Evolutionary conservation across 2,888 invertebrate species (phyloP).

Genomic region (Temnothorax rugatulus): DNA sequence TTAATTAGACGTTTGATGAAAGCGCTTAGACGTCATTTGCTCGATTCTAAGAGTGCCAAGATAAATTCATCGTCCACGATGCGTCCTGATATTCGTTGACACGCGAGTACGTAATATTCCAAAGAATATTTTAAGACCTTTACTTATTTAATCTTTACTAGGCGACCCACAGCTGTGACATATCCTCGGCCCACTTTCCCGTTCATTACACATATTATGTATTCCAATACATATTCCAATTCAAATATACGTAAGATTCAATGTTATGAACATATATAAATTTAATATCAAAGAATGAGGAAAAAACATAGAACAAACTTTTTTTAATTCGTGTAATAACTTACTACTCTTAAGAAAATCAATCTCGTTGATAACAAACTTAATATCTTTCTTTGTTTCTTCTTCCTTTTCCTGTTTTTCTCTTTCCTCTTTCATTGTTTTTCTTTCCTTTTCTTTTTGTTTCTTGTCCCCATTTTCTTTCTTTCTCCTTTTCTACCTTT

Average conservation of each 20-base stretch:
- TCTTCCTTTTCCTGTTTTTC: background rate
- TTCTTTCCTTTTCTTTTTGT: background rate
- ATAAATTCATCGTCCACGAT: conserved; percentile 39
- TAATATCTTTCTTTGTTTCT: background rate
- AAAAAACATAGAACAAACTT: background rate
- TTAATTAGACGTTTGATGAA: conserved; percentile 13
- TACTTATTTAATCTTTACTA: conserved; percentile 46
- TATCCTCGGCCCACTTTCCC: conserved; percentile 45
- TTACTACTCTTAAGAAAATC: background rate
- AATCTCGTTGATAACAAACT: background rate
- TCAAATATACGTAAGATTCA: background rate
- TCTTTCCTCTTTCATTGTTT: background rate
- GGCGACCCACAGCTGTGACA: conserved; percentile 19
- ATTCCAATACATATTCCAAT: conserved; percentile 17
- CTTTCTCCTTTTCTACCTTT: background rate
- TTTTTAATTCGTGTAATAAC: background rate
- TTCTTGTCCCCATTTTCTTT: background rate
- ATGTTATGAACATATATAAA: background rate
- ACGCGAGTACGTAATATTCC: conserved; percentile 31
- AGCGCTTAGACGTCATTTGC: conserved; percentile 19
- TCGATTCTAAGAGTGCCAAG: conserved; percentile 37
- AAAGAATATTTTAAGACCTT: conserved; percentile 51
- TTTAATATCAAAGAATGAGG: background rate
- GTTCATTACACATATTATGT: conserved; percentile 15
- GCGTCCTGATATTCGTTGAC: conserved; percentile 45